Base-by-base conservation (phyloP, 2,888 invertebrate species). In the Pseudococcus jackbeardsleyi region DNA sequence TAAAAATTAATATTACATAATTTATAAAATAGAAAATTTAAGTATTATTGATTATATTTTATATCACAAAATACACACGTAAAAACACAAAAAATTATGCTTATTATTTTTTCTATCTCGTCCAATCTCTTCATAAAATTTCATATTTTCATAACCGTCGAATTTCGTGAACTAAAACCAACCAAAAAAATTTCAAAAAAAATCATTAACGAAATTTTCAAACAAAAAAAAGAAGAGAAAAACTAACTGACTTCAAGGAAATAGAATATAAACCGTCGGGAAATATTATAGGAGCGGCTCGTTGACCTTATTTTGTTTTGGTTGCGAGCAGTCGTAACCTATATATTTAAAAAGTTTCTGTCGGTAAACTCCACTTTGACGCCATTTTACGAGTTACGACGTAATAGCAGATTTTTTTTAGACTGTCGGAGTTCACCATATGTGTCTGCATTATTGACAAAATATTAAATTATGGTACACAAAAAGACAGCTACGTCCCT, bases 251-350 rank as follows among this genome's bases (percentile, higher is more conserved):
- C n/a, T 46, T 19, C 39, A 33, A 46, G 11, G 19, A 42, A n/a
- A 15, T 33, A n/a, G 72, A 77, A 77, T 12, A 33, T 77, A 19
- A 77, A n/a, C 0, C 39, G 17, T 77, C 9, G 19, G 42, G 12
- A 46, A 82, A 46, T 33, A 82, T 19, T 77, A 77, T 22, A 46
- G 42, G 17, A 33, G 46, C 79, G 22, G 79, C 79, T 82, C 79
- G 79, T 82, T 82, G 79, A 82, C 79, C 79, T 82, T 82, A 82
- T 82, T 82, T 46, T 46, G 79, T 82, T 82, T 82, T 82, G 79
- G 79, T n/a, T 82, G 46, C 7, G 42, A 5, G 26, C 42, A 42
- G 79, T 82, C 46, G 79, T 82, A 82, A 82, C 79, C 79, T 82
- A 82, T 42, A 82, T 82, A 46, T 46, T 46, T 46, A 19, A 82